Percentiles rank a stretch among this genome's conserved stretches.
phyloP scores from a whole-genome alignment of 2,888 invertebrate genomes.

The Limulus polyphemus region DNA sequence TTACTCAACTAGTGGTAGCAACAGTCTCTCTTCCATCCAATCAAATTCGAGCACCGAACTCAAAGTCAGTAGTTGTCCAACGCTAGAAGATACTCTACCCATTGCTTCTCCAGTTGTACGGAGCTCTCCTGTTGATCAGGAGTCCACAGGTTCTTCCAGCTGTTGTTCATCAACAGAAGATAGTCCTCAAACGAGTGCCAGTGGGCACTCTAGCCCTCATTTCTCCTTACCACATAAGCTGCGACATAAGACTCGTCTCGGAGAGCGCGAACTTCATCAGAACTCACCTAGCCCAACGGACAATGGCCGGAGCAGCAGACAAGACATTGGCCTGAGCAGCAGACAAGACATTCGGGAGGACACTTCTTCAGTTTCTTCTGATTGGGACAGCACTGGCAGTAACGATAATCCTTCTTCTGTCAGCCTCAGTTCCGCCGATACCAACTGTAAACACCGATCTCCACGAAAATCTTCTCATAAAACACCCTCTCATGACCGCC shows the following conservation, averaged over 20 bases:
- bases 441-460: too few relatives aligned
- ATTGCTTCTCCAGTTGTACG: neutral
- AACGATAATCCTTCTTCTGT: slow-evolving; percentile 30
- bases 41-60: slow-evolving; percentile 42
- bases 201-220: neutral
- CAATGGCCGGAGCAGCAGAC: slow-evolving; percentile 50
- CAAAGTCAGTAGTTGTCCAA: slow-evolving; percentile 48
- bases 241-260: slow-evolving; percentile 78
- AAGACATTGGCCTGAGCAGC: slow-evolving; percentile 47
- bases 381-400: slow-evolving; percentile 37
- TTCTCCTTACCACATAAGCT: slow-evolving; percentile 73
- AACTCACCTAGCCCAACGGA: slow-evolving; percentile 46
- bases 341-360: slow-evolving; percentile 64
- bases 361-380: slow-evolving; percentile 71
- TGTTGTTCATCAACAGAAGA: slow-evolving; percentile 27
- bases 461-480: too few relatives aligned
- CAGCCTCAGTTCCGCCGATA: too few relatives aligned
- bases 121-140: slow-evolving; percentile 8
- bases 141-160: slow-evolving; percentile 18
- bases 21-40: neutral
- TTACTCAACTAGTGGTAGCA: neutral
- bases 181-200: slow-evolving; percentile 26
- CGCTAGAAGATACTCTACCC: slow-evolving; percentile 33
- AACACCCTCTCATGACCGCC: too few relatives aligned
- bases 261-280: slow-evolving; percentile 55